Base-by-base conservation (phyloP, 2,888 invertebrate genomes). In the Chromoteleia sp. region DNA sequence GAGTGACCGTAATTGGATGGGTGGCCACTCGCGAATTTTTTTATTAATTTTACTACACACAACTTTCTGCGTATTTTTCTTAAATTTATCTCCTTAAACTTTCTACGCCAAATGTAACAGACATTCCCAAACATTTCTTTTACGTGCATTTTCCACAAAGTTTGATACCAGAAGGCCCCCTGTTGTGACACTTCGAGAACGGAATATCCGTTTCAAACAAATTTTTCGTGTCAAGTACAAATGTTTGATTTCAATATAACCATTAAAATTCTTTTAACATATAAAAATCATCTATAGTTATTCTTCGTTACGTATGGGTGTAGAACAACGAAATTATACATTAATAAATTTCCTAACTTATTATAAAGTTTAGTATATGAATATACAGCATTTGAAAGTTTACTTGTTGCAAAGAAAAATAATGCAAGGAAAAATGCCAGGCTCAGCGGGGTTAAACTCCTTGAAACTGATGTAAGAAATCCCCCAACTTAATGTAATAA, bases 151-250 rank as follows among this genome's bases (percentile, higher is more conserved):
- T 54, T 76, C 10, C 30, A 50, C 39, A 61, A 61, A 67, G 15
- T 52, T 33, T 58, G 45, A 7, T n/a, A 17, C 33, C 39, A 2
- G 50, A 54, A 25, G 67, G 15, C 68, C 76, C 54, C 76, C 76
- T 17, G 76, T 54, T 29, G 67, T 25, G 67, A 61, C 52, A 68
- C 43, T 36, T 61, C 12, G 33, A 68, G 54, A 65, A 52, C 58
- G 76, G 76, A 54, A 68, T 54, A 68, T 76, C 76, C 76, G 76
- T 19, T 61, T 33, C 29, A 43, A 33, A 61, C 59, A 76, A 68
- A 68, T 76, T 67, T 71, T 58, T 39, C 48, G n/a, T 74, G 54
- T 45, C 65, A 48, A 65, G 48, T 63, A 73, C 65, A 65, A n/a
- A 29, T 74, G 63, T 74, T 36, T 33, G 14, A 36, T 30, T 74